A percentile compares a stretch with the other conserved stretches of the same genome.
phyloP scores from a whole-genome alignment of 2,888 invertebrate species.

The Ophion ventricosus region DNA sequence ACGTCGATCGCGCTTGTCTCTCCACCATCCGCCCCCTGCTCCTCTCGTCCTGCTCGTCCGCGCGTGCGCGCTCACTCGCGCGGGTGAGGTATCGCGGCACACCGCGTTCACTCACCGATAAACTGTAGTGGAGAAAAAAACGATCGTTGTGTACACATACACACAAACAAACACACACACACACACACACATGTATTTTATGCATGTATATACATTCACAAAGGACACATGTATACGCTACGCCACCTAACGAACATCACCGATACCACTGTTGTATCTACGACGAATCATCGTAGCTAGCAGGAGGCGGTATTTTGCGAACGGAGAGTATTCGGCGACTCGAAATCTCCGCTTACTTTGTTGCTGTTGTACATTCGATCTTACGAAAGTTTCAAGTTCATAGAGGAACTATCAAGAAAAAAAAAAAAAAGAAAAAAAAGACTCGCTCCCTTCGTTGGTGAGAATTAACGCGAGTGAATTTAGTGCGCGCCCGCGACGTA shows the following conservation, averaged over 20 bases:
- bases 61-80: conserved; percentile 27
- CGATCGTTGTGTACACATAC: neutral
- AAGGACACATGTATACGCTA: conserved; percentile 51
- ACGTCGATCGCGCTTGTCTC: conserved; percentile 35
- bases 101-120: conserved; percentile 59
- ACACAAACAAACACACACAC: neutral
- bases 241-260: conserved; percentile 52
- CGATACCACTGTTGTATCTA: conserved; percentile 33
- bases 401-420: neutral
- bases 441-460: neutral
- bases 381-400: neutral
- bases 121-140: conserved; percentile 45
- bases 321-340: conserved; percentile 12
- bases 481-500: neutral
- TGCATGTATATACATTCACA: conserved; percentile 22
- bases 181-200: conserved; percentile 7
- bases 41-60: conserved; percentile 13
- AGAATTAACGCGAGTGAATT: neutral
- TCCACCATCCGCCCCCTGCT: conserved; percentile 34
- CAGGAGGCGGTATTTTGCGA: conserved; percentile 21
- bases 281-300: conserved; percentile 44
- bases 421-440: neutral
- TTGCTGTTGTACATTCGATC: neutral
- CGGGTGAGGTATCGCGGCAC: conserved; percentile 59
- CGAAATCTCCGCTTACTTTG: conserved; percentile 23